Base-by-base conservation (phyloP, 2,113 vertebrate species). In the Ardeotis arabs region DNA sequence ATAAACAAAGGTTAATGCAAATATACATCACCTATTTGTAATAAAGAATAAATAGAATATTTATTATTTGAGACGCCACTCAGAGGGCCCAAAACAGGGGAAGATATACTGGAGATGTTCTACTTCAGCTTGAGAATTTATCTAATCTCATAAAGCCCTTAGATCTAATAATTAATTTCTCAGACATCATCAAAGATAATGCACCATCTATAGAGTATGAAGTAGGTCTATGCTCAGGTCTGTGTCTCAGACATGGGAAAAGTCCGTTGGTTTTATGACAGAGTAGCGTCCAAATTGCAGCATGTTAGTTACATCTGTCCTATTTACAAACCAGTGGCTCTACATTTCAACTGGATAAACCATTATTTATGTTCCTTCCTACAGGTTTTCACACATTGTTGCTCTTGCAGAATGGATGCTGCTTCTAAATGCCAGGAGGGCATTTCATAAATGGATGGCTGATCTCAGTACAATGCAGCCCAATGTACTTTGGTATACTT, bases 331-430 rank as follows among this genome's bases (percentile, higher is more conserved):
- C 64, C 64, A 84, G 28, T 75, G 76, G 53, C 52, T 94, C 62
- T 41, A 45, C 0, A 0, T 79, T 94, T 96, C 68, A 82, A 82
- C 35, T 79, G 86, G 66, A 93, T 91, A 92, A 95, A 78, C 62
- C 66, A 82, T 90, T 89, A 94, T 84, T 94, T 92, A 62, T 23
- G 22, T 78, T 89, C 35, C 69, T 93, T 93, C 53, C n/a, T 92
- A 45, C 66, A 68, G 70, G 49, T 92, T 93, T 95, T 96, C 81
- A 93, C 91, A 94, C 90, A 27, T 14, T 84, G 53, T 62, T 93
- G 86, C 76, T 91, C 92, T 89, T 93, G 89, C 86, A 94, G 88
- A 93, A 92, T 87, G 80, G 83, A 75, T 89, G 52, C 63, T 81
- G 64, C 45, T 89, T 93, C 83, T 52, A 76, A 84, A 87, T 3